Base-by-base conservation (phyloP, 2,113 vertebrate genomes). In the Zosterops japonicus region DNA sequence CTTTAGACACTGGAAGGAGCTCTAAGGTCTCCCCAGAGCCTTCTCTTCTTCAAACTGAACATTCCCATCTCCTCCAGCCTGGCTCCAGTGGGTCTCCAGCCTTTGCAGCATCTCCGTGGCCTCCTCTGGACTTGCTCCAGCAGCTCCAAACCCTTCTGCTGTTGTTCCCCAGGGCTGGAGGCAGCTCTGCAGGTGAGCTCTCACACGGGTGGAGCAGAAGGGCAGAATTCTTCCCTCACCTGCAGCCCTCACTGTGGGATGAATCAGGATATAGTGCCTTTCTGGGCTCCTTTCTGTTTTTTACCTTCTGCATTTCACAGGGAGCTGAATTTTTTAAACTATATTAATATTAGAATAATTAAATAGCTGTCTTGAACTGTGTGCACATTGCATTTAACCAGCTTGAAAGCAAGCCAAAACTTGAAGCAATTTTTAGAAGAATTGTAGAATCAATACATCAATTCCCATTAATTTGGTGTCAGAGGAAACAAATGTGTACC, bases 401-500 rank as follows among this genome's bases (percentile, higher is more conserved):
- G 41, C 65, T 74, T 90, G 93, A 91, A 89, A 80, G 80, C 12
- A 35, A 69, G 84, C 91, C 91, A 94, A 50, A 78, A 57, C n/a
- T 39, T 59, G 53, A 75, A 93, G 69, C 61, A 74, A 86, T 93
- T 75, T 91, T 95, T 69, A 83, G 68, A 56, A 91, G 87, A 78
- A 69, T 1, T 88, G 78, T 83, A 91, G 70, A 94, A 87, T 92
- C 80, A 61, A 87, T 91, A 72, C 64, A 68, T 89, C 86, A 84
- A 63, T 90, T 92, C 69, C 68, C 57, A 83, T 91, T 95, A 94
- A 94, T 89, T 86, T 6, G 5, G 50, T 90, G 84, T 87, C 89
- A 67, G 64, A 94, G 81, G 81, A 89, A 96, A 86, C 81, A 93
- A 77, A 94, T 59, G 57, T 63, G 55, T 80, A 96, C 92, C 94